Conservation (phyloP, 1,140 invertebrate genomes). For the Telenomus remus region DNA sequence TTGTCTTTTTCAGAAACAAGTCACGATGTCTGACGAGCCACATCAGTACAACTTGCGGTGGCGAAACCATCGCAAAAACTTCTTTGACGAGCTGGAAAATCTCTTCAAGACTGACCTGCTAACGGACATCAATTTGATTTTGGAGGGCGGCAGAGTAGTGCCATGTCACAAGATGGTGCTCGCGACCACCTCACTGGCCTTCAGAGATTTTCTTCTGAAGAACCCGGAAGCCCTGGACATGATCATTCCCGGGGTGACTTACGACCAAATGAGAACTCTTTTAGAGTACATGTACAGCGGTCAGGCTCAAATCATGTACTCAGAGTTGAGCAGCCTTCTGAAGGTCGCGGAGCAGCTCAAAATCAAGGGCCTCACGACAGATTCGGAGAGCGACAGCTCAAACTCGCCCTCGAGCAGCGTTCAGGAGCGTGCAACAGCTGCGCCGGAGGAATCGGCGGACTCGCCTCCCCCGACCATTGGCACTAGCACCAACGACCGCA, state of each 20-base stretch:
- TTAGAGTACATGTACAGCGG: slow-evolving; percentile 53
- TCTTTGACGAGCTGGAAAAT: slow-evolving; percentile 29
- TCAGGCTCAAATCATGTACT: slow-evolving; percentile 23
- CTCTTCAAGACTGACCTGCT: slow-evolving; percentile 36
- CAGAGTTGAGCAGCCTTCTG: slow-evolving; percentile 20
- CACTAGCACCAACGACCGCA: slow-evolving; percentile 13
- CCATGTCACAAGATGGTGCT: slow-evolving; percentile 48
- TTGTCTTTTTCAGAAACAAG: slow-evolving; percentile 5
- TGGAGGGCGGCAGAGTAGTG: slow-evolving; percentile 23
- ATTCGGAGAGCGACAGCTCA: slow-evolving; percentile 9
- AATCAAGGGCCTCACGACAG: slow-evolving; percentile 38
- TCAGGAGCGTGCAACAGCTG: background rate
- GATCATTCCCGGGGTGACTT: slow-evolving; percentile 22
- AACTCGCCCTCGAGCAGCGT: slow-evolving; percentile 22
- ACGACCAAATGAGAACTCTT: slow-evolving; percentile 31
- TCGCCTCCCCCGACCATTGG: slow-evolving; percentile 31
- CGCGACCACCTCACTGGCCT: slow-evolving; percentile 20
- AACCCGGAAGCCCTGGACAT: slow-evolving; percentile 29
- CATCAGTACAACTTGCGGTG: slow-evolving; percentile 30
- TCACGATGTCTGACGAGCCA: slow-evolving; percentile 28
- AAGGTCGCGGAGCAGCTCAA: slow-evolving; percentile 24
- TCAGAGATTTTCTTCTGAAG: slow-evolving; percentile 32
- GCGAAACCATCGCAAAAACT: slow-evolving; percentile 30
- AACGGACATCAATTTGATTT: slow-evolving; percentile 44
- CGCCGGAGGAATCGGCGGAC: background rate